A percentile compares a stretch with the other conserved stretches of the same genome.
These are phyloP conservation scores for Pararge aegeria DNA, from an alignment of 1,140 invertebrate genomes.

Conservation along the genomic window DNA sequence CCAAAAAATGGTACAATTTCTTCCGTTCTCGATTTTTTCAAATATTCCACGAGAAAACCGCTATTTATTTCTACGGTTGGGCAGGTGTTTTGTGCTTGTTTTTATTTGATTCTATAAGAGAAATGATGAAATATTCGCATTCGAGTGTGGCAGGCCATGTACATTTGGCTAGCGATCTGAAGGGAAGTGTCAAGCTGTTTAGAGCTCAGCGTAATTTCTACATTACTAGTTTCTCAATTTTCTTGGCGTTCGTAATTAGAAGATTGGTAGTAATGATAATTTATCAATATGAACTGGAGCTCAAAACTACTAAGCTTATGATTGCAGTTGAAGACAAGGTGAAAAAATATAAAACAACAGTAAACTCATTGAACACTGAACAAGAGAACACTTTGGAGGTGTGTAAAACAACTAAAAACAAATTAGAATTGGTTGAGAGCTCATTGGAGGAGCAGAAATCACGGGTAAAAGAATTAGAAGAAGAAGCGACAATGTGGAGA, in stretches of 20 bases:
- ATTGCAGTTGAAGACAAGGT: conserved; percentile 62
- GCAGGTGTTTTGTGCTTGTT: conserved; percentile 60
- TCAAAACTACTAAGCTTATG: conserved; percentile 65
- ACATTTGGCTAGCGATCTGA: conserved; percentile 62
- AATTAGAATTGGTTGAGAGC: conserved; percentile 41
- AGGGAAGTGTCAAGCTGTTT: conserved; percentile 64
- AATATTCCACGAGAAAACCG: conserved; percentile 50
- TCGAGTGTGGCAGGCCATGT: conserved; percentile 30
- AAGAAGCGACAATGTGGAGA: conserved; percentile 49
- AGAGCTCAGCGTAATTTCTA: conserved; percentile 75
- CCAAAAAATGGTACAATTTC: conserved; percentile 62
- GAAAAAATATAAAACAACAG: conserved; percentile 49
- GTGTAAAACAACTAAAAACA: conserved; percentile 38
- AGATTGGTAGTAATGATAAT: conserved; percentile 67
- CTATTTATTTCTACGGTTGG: conserved; percentile 64
- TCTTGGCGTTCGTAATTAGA: conserved; percentile 70
- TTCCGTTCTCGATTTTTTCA: conserved; percentile 61
- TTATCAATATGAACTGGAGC: conserved; percentile 62
- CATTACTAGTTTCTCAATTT: conserved; percentile 71
- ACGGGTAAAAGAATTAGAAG: conserved; percentile 47
- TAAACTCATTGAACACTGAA: conserved; percentile 14
- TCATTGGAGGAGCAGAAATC: conserved; percentile 44
- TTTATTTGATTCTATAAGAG: conserved; percentile 65
- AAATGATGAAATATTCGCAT: conserved; percentile 70
- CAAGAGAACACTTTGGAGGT: conserved; percentile 3